Conservation (phyloP, 2,113 vertebrate species). For the Cavia aperea region DNA sequence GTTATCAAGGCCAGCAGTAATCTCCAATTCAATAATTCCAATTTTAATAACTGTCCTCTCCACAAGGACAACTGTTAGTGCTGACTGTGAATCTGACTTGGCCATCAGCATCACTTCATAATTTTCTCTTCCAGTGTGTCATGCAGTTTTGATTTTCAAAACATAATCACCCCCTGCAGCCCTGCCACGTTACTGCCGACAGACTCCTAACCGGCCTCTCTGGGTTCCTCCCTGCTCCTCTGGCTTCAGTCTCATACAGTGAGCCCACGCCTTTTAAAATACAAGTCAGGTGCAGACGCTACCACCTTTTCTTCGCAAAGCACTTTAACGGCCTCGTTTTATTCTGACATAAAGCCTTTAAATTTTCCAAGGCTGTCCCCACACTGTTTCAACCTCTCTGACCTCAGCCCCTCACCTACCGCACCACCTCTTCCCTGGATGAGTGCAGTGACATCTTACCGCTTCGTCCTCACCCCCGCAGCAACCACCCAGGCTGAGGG, state of each 20-base stretch:
- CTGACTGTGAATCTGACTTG: not conserved
- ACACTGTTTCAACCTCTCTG: not conserved
- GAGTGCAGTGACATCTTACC: not conserved
- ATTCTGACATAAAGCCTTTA: not conserved
- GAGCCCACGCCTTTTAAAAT: not conserved
- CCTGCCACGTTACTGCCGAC: not conserved
- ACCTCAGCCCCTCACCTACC: too few relatives aligned
- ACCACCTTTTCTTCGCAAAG: not conserved
- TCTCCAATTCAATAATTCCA: not conserved
- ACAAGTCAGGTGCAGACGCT: not conserved
- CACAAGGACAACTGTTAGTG: not conserved
- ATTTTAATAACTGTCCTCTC: not conserved
- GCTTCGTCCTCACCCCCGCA: not conserved
- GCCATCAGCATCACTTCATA: not conserved
- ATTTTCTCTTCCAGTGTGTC: not conserved
- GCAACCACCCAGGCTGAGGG: not conserved
- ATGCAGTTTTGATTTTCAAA: not conserved
- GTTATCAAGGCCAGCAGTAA: not conserved
- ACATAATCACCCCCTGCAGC: not conserved
- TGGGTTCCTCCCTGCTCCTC: not conserved
- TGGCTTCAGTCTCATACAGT: not conserved
- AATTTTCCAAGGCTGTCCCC: not conserved
- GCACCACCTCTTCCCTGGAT: not conserved
- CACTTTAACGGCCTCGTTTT: not conserved
- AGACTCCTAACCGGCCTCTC: not conserved